Base-by-base conservation (phyloP, 2,113 vertebrate genomes). In the Phaetusa simplex region DNA sequence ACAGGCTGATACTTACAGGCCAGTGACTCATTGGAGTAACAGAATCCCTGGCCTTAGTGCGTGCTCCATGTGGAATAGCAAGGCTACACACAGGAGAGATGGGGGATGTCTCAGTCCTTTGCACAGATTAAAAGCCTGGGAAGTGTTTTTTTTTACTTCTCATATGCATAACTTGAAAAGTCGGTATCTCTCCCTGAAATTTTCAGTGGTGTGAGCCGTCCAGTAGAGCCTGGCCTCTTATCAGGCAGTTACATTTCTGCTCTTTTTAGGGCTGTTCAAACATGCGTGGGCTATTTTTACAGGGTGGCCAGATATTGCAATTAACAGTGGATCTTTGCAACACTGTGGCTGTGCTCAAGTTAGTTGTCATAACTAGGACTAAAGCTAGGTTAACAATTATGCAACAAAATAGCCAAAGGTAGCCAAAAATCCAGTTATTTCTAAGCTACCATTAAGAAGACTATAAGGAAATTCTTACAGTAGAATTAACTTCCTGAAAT, bases 41-140 rank as follows among this genome's bases (percentile, higher is more conserved):
- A 65, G 34, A 66, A 77, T 40, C 23, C 49, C 22, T 59, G n/a
- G 4, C 32, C 30, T 49, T 65, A 26, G 17, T 66, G 20, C 4
- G 0, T 22, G 12, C 10, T 61, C 26, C 20, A 15, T 4, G 1
- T n/a, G 40, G n/a, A 27, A 71, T 26, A 55, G 6, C 1, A 2
- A 71, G 56, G 45, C 43, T n/a, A 55, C 32, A 19, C 5, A 38
- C 0, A 1, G 16, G 9, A 81, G 50, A 65, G 5, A 36, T 12
- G 32, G 17, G 16, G 79, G 4, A 2, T 19, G 36, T 49, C 38
- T 80, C 1, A 1, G 19, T 34, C 34, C 22, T 53, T 30, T 52
- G 8, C 13, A 64, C 2, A 61, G 22, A 59, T 36, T 78, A 38
- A 61, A 81, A 50, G 18, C 47, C 21, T 70, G 18, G 23, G 45